Evolutionary conservation across 2,113 vertebrate genomes (phyloP).

Genomic region (Stegostoma tigrinum): DNA sequence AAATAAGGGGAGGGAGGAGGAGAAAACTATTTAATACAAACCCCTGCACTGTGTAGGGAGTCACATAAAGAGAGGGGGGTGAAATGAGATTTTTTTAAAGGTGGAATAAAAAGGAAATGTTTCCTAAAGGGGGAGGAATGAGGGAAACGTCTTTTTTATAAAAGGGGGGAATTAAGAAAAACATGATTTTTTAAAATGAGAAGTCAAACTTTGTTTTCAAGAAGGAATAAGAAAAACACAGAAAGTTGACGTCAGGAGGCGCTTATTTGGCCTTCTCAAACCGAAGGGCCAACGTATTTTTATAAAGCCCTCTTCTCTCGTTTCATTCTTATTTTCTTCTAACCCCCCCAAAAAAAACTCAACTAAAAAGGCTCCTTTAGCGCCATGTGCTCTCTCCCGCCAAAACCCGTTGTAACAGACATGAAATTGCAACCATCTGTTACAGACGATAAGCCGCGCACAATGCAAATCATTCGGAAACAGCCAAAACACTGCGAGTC

Average conservation of each 20-base stretch:
- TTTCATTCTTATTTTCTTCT: too few relatives aligned
- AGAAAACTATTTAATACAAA: not conserved
- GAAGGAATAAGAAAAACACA: too few relatives aligned
- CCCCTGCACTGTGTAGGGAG: not conserved
- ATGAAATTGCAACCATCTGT: conserved; percentile 34
- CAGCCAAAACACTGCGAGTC: not conserved
- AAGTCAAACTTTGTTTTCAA: too few relatives aligned
- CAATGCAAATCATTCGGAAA: conserved; percentile 23
- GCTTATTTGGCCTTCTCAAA: not conserved
- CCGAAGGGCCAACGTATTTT: not conserved
- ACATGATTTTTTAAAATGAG: too few relatives aligned
- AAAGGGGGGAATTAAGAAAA: not conserved
- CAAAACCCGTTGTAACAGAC: conserved; percentile 34
- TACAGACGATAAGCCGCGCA: conserved; percentile 30
- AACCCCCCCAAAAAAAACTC: not conserved
- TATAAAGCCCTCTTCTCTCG: not conserved
- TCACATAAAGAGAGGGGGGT: too few relatives aligned
- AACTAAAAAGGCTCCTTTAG: not conserved
- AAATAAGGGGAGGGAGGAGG: too few relatives aligned
- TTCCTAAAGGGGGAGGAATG: too few relatives aligned
- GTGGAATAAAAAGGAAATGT: too few relatives aligned
- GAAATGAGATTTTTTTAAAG: not conserved
- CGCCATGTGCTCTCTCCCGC: conserved; percentile 33
- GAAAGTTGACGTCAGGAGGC: too few relatives aligned
- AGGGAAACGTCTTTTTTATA: too few relatives aligned